phyloP scores from a whole-genome alignment of 2,888 invertebrate genomes.

The Spatulosminthurus flaviceps region DNA sequence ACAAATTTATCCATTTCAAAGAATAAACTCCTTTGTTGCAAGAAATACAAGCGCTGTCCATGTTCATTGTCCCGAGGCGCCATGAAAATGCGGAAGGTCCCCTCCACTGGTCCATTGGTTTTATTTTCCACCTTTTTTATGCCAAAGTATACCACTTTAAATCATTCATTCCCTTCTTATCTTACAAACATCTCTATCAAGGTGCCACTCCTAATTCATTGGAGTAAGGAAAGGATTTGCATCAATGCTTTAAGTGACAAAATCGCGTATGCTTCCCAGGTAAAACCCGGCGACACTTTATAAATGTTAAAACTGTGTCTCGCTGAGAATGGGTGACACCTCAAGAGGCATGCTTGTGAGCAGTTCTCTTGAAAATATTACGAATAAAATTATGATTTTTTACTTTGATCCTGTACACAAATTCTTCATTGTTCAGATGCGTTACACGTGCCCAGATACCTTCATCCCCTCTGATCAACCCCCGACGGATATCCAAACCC shows the following conservation, averaged over 20 bases:
- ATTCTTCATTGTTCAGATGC: conserved; percentile 64
- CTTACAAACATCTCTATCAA: no score
- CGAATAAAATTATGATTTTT: not conserved
- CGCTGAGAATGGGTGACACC: no score
- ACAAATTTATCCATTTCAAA: conserved; percentile 52
- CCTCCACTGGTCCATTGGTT: not conserved
- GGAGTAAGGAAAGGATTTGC: no score
- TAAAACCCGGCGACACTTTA: no score
- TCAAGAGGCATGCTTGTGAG: no score
- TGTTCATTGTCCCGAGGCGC: conserved; percentile 54
- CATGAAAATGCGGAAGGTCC: conserved; percentile 51
- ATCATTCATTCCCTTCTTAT: no score
- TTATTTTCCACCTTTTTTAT: not conserved
- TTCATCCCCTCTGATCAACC: conserved; percentile 48
- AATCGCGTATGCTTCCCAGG: no score
- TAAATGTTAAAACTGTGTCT: no score
- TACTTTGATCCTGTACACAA: conserved; percentile 64
- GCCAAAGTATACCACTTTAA: not conserved
- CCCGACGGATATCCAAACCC: conserved; percentile 77
- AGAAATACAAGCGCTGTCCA: conserved; percentile 38
- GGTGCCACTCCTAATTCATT: no score
- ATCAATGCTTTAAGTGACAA: no score
- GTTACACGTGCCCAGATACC: conserved; percentile 62
- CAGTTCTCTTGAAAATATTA: no score
- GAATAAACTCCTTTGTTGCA: conserved; percentile 47